Evolutionary conservation across 1,140 invertebrate genomes (phyloP).

Genomic region (Phymastichus coffea): DNA sequence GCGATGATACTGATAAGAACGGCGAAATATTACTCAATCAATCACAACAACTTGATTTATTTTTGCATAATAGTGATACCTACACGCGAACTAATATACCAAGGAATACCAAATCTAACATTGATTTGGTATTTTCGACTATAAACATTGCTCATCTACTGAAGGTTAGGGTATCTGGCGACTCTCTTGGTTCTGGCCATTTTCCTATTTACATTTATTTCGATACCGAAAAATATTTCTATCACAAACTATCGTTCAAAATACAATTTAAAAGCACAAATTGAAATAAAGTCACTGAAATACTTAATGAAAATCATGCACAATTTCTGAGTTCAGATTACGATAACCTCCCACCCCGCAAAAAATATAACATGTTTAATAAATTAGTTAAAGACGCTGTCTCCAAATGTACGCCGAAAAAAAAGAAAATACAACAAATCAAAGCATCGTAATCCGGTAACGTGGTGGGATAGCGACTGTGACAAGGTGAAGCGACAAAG

Average conservation of each 20-base stretch:
- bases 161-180: constrained; percentile 34
- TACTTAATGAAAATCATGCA: not conserved
- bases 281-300: not conserved
- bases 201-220: constrained; percentile 36
- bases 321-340: not conserved
- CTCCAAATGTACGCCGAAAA: constrained; percentile 4
- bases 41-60: not conserved
- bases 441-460: not conserved
- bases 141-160: constrained; percentile 31
- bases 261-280: constrained; percentile 9
- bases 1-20: not conserved
- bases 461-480: not conserved
- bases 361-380: constrained; percentile 18
- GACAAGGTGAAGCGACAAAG: not conserved
- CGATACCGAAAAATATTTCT: constrained; percentile 28
- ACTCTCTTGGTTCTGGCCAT: constrained; percentile 40
- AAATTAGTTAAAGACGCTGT: constrained; percentile 23
- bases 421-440: not conserved
- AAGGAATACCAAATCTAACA: not conserved
- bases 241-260: constrained; percentile 15
- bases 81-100: not conserved
- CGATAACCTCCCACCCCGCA: not conserved
- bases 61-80: not conserved
- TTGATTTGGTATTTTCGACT: constrained; percentile 28
- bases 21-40: not conserved